Conservation (phyloP, 2,888 invertebrate genomes). For the Barypeithes pellucidus region DNA sequence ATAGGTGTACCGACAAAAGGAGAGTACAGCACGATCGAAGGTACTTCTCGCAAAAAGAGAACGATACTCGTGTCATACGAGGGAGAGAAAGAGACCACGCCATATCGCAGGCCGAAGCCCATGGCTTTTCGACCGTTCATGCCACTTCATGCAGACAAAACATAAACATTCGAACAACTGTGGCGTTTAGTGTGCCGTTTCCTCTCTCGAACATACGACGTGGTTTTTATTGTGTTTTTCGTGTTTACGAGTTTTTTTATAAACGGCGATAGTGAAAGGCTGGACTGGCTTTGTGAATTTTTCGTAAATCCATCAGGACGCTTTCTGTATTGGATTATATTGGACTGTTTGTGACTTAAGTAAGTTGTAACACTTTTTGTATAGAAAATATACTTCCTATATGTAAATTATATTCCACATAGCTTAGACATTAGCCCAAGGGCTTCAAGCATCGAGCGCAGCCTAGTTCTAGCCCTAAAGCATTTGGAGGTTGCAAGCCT, state of each 20-base stretch:
- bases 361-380: no score
- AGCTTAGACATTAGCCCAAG: no score
- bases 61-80: neutral
- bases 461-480: no score
- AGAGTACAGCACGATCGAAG: constrained; percentile 15
- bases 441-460: no score
- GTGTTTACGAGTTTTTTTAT: neutral
- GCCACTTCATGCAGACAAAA: constrained; percentile 29
- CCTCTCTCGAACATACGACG: constrained; percentile 24
- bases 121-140: constrained; percentile 12
- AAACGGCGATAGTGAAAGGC: neutral
- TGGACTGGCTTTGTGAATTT: neutral
- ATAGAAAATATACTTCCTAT: no score
- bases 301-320: neutral
- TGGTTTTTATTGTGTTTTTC: constrained; percentile 2
- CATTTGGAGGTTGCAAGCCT: no score
- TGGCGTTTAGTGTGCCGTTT: constrained; percentile 27
- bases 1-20: constrained; percentile 17
- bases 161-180: constrained; percentile 28
- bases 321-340: constrained; percentile 2
- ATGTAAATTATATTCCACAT: no score
- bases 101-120: neutral
- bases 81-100: neutral
- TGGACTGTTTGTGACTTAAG: constrained; percentile 4
- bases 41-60: neutral